Base-by-base conservation (phyloP, 2,797 vertebrate species). In the Pseudochirops cupreus region DNA sequence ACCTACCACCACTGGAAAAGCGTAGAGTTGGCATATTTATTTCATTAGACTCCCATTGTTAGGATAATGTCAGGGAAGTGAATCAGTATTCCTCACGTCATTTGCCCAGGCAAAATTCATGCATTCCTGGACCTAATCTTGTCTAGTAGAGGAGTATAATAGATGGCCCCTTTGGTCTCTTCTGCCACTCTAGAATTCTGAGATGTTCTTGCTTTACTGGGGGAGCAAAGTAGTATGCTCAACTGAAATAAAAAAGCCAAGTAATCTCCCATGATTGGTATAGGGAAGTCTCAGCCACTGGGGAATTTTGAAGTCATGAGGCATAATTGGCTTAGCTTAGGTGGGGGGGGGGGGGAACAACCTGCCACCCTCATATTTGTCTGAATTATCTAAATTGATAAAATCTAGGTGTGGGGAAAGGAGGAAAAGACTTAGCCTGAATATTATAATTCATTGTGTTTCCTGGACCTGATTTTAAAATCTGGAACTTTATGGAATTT, bases 401-500 rank as follows among this genome's bases (percentile, higher is more conserved):
- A 0, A 18, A 90, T 56, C n/a, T 53, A 67, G 92, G 33, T 54
- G 16, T 54, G 6, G 13, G 12, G 46, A 95, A 62, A 50, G 0
- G 3, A n/a, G 46, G 53, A 39, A 92, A 93, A 92, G 6, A 67
- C 26, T 74, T 67, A 13, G 33, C 33, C 5, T 94, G 59, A 94
- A 58, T 82, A 91, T 87, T 91, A 56, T 54, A 53, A 24, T 11
- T n/a, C 26, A 16, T 95, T 39, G 1, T 67, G 5, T 58, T 16
- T 39, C 50, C 53, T 90, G n/a, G 18, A 91, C 52, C 50, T 91
- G 52, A 55, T 4, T 55, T 94, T 87, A 50, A 91, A 52, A 92
- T 91, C 11, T 94, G 95, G 54, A 87, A 87, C 9, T 87, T 89
- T 94, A 54, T 90, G 91, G 95, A 94, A 90, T 46, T 14, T 59